A percentile compares a stretch with the other conserved stretches of the same genome.
These are phyloP conservation scores for Psilopsiagon aurifrons DNA, from an alignment of 2,113 vertebrate species.

Conservation along the genomic window DNA sequence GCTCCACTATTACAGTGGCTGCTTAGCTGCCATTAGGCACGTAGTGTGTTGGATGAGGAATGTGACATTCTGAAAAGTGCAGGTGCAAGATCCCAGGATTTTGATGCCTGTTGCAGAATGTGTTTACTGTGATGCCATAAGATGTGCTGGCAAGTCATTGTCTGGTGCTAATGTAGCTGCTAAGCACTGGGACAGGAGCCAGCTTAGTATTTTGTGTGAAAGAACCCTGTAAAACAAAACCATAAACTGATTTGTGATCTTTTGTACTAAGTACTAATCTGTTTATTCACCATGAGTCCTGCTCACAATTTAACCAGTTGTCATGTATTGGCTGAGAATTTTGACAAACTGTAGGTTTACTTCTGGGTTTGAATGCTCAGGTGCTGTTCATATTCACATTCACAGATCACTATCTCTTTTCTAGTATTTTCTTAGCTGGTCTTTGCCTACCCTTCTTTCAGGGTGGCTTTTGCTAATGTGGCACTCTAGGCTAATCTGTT, in stretches of 20 bases:
- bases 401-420: not conserved
- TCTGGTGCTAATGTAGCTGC: not conserved
- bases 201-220: not conserved
- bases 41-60: not conserved
- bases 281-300: not conserved
- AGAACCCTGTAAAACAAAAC: not conserved
- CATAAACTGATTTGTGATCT: not conserved
- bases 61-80: not conserved
- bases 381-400: not conserved
- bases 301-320: not conserved
- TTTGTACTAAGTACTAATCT: not conserved
- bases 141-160: not conserved
- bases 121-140: slow-evolving; percentile 25
- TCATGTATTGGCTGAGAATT: not conserved
- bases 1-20: not conserved
- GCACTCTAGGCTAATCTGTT: not conserved
- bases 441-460: not conserved
- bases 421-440: not conserved
- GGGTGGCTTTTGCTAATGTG: not conserved
- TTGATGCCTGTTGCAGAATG: not conserved
- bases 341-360: not conserved
- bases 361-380: not conserved
- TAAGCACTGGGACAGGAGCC: not conserved
- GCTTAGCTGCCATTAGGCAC: not conserved
- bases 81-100: slow-evolving; percentile 7